A percentile compares a stretch with the other conserved stretches of the same genome.
phyloP scores from a whole-genome alignment of 2,797 vertebrate genomes.

The Pseudomugil gertrudae region DNA sequence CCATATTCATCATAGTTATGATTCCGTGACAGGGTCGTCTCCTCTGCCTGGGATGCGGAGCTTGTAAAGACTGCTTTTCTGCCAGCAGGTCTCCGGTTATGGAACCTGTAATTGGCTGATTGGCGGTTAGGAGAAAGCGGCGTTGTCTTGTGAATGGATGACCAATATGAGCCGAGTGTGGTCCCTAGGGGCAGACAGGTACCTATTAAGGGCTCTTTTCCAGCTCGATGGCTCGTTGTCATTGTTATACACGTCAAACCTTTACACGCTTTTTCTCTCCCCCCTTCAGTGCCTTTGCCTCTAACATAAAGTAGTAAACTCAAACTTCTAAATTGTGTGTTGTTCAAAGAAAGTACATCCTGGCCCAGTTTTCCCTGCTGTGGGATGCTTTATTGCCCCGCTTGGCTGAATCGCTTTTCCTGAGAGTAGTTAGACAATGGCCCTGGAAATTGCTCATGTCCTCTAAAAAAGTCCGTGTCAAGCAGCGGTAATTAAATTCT shows the following conservation, averaged over 20 bases:
- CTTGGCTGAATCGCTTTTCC: constrained; percentile 47
- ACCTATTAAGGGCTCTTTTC: constrained; percentile 78
- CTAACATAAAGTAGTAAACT: constrained; percentile 52
- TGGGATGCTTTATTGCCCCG: constrained; percentile 55
- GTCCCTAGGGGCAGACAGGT: constrained; percentile 72
- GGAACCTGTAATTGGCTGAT: constrained; percentile 84
- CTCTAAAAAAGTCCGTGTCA: constrained; percentile 55
- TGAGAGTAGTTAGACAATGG: constrained; percentile 61
- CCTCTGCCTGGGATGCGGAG: constrained; percentile 63
- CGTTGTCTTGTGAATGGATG: constrained; percentile 82
- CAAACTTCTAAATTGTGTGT: constrained; percentile 69
- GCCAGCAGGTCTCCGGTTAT: constrained; percentile 74
- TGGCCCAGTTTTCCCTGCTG: constrained; percentile 64
- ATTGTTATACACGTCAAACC: constrained; percentile 66
- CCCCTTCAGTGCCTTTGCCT: constrained; percentile 33
- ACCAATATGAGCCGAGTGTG: constrained; percentile 71
- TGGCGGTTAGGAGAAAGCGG: constrained; percentile 75
- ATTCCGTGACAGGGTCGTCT: constrained; percentile 76
- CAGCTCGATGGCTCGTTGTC: constrained; percentile 62
- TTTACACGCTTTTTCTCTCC: constrained; percentile 38
- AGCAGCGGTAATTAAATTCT: constrained; percentile 69
- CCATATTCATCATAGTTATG: constrained; percentile 84
- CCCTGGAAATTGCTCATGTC: constrained; percentile 52
- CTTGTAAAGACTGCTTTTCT: constrained; percentile 73
- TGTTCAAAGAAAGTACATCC: constrained; percentile 64